phyloP scores from a whole-genome alignment of 2,113 vertebrate genomes.

The Arenaria interpres region DNA sequence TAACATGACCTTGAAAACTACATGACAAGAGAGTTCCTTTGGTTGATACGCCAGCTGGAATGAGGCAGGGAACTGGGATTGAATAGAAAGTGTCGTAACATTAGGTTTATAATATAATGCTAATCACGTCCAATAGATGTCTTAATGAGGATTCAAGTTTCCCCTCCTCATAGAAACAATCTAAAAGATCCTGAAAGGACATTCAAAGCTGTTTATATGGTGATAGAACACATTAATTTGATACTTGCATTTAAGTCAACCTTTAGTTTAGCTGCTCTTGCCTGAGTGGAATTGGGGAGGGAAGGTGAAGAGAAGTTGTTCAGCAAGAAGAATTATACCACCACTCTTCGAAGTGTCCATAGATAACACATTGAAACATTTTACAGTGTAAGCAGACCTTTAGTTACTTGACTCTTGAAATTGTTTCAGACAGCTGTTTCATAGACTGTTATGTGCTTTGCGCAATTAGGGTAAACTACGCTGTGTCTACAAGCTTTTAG shows the following conservation, averaged over 20 bases:
- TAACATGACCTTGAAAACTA: neutral
- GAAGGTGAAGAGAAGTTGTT: neutral
- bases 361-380: neutral
- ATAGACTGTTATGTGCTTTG: neutral
- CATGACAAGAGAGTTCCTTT: neutral
- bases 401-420: neutral
- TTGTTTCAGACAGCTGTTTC: neutral
- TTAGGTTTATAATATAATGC: neutral
- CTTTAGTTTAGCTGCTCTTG: neutral
- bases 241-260: neutral
- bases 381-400: neutral
- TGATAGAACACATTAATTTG: neutral
- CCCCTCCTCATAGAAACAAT: neutral
- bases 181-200: neutral
- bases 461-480: neutral
- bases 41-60: neutral
- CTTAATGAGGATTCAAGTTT: neutral
- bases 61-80: neutral
- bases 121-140: neutral
- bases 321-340: neutral
- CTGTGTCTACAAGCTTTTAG: neutral
- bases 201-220: neutral
- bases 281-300: neutral
- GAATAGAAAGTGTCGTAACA: neutral
- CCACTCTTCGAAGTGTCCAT: neutral